A percentile compares a stretch with the other conserved stretches of the same genome.
These are phyloP conservation scores for Tipula helvola DNA, from an alignment of 2,888 invertebrate genomes.

Conservation along the genomic window DNA sequence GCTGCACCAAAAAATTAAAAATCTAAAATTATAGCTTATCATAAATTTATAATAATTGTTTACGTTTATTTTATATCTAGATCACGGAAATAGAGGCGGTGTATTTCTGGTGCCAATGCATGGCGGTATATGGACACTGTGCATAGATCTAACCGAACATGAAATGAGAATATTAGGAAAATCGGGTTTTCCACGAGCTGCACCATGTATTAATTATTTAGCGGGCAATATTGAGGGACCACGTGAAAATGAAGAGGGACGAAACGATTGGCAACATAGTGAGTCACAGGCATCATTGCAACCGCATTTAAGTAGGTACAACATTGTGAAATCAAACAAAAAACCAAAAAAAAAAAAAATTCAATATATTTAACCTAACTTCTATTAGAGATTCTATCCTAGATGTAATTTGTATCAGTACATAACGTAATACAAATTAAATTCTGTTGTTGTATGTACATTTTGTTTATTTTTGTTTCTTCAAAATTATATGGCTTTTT, in stretches of 20 bases:
- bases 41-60: not conserved
- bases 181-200: constrained; percentile 53
- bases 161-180: constrained; percentile 54
- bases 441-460: not conserved
- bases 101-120: constrained; percentile 77
- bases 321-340: constrained; percentile 12
- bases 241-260: constrained; percentile 50
- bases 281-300: constrained; percentile 40
- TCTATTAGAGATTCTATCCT: not conserved
- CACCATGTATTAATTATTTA: constrained; percentile 69
- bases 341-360: not conserved
- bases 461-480: not conserved
- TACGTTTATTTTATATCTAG: constrained; percentile 21
- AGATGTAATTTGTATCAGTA: not conserved
- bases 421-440: not conserved
- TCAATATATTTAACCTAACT: not conserved
- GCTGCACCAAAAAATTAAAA: too few species aligned
- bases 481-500: not conserved
- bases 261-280: constrained; percentile 71
- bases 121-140: constrained; percentile 85
- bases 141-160: constrained; percentile 66
- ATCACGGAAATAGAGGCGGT: constrained; percentile 36
- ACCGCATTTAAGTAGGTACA: constrained; percentile 34
- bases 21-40: not conserved
- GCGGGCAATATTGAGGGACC: constrained; percentile 37